Evolutionary conservation across 1,140 invertebrate species (phyloP).

Genomic region (Drosophila aff.): DNA sequence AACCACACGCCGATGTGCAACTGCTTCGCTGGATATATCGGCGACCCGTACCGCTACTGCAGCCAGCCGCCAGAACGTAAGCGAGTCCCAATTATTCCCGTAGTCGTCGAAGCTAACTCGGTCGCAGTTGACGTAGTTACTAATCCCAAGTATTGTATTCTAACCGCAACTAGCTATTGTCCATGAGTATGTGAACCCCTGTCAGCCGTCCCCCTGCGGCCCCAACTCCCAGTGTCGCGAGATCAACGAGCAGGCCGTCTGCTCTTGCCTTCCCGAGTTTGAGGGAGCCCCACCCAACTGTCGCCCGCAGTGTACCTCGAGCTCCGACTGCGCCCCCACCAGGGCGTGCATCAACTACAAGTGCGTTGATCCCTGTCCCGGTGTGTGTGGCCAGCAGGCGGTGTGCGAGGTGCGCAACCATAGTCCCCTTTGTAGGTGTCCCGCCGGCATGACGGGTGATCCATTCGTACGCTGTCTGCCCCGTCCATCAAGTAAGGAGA

Average conservation of each 20-base stretch:
- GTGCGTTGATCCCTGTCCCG: slow-evolving; percentile 92
- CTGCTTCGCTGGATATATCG: slow-evolving; percentile 88
- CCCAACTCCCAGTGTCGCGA: slow-evolving; percentile 88
- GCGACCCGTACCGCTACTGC: slow-evolving; percentile 89
- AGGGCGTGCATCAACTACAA: slow-evolving; percentile 92
- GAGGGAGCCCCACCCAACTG: slow-evolving; percentile 91
- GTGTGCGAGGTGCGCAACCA: slow-evolving; percentile 91
- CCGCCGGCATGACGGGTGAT: slow-evolving; percentile 90
- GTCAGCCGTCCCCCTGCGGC: slow-evolving; percentile 89
- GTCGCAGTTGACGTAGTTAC: slow-evolving; percentile 69
- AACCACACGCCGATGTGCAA: slow-evolving; percentile 91
- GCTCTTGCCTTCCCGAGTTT: slow-evolving; percentile 90
- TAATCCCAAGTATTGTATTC: slow-evolving; percentile 66
- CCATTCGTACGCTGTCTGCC: slow-evolving; percentile 86
- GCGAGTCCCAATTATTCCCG: slow-evolving; percentile 67
- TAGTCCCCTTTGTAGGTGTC: slow-evolving; percentile 90
- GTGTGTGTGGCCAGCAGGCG: slow-evolving; percentile 91
- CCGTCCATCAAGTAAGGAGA: slow-evolving; percentile 87
- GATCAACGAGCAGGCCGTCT: slow-evolving; percentile 88
- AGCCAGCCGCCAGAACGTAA: slow-evolving; percentile 87
- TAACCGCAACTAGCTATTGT: slow-evolving; percentile 75
- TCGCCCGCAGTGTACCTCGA: slow-evolving; percentile 90
- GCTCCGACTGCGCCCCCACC: slow-evolving; percentile 91
- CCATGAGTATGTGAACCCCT: slow-evolving; percentile 86
- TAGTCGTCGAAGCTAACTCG: slow-evolving; percentile 48